Evolutionary conservation across 2,797 vertebrate genomes (phyloP), one percentile per base, ranked within the genome.

Genomic region (Vespertilio murinus): DNA sequence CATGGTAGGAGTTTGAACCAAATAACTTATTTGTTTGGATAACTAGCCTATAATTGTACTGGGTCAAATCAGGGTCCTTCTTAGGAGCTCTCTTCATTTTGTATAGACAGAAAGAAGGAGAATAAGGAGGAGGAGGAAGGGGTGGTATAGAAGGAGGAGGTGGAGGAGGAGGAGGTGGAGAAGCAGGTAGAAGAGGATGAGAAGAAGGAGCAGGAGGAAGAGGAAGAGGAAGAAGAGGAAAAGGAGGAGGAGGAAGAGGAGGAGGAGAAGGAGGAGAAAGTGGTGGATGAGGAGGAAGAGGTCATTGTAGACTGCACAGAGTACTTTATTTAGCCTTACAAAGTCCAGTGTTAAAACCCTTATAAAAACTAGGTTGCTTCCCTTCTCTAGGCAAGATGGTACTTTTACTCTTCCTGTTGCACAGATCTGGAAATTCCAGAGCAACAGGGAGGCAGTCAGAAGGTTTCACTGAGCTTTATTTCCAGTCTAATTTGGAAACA

Each of bases 361-460:
- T 84, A 18, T 82, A 78, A 94, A 95, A 80, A 84, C 49, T 56
- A 84, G n/a, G n/a, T 40, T 61, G 61, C 18, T 88, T 80, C 30
- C 42, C 56, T 92, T 91, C 65, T 70, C 52, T 56, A 78, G 67
- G 49, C 67, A 85, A 84, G 61, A 64, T 61, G 20, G 5, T 59
- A 38, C 33, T 64, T 67, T 35, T 28, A 78, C 54, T 88, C 45
- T 78, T n/a, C 78, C 79, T 90, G 84, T 17, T 79, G 6, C 20
- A 33, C 35, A 75, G 59, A 91, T 11, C 17, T 85, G 22, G 10
- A 85, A 85, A 92, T 56, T 59, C 6, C 54, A 81, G 71, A 71
- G 18, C 23, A 47, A 56, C 49, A 42, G 14, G 28, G 14, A 69
- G 75, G 23, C 0, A 67, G 49, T 47, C 47, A 38, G 73, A 56